phyloP scores from a whole-genome alignment of 2,797 vertebrate species.

The Sebastes diploproa region DNA sequence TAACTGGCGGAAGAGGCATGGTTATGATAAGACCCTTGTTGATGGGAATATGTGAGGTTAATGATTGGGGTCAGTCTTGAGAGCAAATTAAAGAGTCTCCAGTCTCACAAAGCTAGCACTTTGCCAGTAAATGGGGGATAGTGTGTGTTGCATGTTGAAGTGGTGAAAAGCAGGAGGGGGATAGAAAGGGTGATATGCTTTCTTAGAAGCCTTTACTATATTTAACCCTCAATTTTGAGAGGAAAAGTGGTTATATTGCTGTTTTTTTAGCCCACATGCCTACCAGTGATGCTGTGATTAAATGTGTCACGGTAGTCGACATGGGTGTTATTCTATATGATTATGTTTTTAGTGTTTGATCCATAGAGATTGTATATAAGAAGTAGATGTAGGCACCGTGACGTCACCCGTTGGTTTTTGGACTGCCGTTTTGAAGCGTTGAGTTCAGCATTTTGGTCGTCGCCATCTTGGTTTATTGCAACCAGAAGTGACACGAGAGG shows the following conservation, averaged over 20 bases:
- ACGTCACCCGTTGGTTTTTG: too few species aligned
- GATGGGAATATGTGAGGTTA: constrained; percentile 76
- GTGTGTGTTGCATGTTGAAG: constrained; percentile 16
- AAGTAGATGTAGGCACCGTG: too few species aligned
- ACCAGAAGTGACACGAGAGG: too few species aligned
- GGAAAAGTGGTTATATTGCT: not conserved
- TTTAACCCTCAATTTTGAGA: constrained; percentile 23
- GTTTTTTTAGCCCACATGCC: not conserved
- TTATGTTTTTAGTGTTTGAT: not conserved
- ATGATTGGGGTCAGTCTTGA: constrained; percentile 76
- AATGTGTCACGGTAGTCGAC: not conserved
- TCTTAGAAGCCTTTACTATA: constrained; percentile 13
- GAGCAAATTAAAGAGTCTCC: constrained; percentile 68
- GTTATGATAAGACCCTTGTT: constrained; percentile 78
- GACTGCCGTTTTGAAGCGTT: too few species aligned
- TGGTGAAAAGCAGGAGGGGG: not conserved
- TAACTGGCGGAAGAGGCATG: constrained; percentile 58
- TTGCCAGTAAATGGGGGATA: constrained; percentile 31
- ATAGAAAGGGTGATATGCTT: constrained; percentile 5
- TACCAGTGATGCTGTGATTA: not conserved
- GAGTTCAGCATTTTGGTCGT: too few species aligned
- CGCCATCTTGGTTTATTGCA: too few species aligned
- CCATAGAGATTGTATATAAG: too few species aligned
- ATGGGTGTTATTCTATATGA: not conserved
- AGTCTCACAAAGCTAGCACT: constrained; percentile 61